Evolutionary conservation across 1,140 invertebrate genomes (phyloP).

Genomic region (Calliopsis andreniformis): DNA sequence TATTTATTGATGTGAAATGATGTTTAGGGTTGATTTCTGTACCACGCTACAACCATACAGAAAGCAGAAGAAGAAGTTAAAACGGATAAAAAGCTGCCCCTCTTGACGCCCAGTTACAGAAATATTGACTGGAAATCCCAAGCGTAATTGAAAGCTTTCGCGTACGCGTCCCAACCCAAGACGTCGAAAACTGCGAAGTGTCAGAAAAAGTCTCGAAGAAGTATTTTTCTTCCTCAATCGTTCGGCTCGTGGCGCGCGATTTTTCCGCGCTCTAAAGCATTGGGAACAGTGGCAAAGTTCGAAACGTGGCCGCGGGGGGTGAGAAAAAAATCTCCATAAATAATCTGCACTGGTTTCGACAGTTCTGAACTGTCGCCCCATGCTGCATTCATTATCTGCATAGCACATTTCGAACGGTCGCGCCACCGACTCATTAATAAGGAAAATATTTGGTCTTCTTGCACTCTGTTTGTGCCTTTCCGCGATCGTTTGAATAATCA

Average conservation of each 20-base stretch:
- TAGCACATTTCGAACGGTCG: constrained; percentile 22
- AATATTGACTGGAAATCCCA: constrained; percentile 10
- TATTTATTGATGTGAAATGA: too few species aligned
- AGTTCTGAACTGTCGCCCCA: constrained; percentile 48
- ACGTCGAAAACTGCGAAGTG: constrained; percentile 24
- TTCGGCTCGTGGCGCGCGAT: constrained; percentile 38
- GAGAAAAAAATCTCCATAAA: constrained; percentile 50
- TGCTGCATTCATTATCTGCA: constrained; percentile 46
- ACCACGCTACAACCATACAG: too few species aligned
- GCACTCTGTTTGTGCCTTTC: background rate
- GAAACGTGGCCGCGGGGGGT: constrained; percentile 1
- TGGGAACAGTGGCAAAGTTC: constrained; percentile 26
- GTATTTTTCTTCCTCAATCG: constrained; percentile 33
- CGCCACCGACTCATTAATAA: constrained; percentile 56
- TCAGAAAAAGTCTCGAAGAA: constrained; percentile 34
- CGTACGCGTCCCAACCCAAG: constrained; percentile 16
- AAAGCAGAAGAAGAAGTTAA: too few species aligned
- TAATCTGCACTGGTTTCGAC: constrained; percentile 64
- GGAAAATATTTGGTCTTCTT: constrained; percentile 12
- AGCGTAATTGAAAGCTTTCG: constrained; percentile 26
- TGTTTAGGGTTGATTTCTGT: too few species aligned
- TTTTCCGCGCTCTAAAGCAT: constrained; percentile 44
- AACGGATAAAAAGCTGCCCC: too few species aligned
- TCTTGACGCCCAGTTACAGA: background rate
- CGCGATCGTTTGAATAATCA: too few species aligned